Conservation (phyloP, 1,140 invertebrate genomes). For the Stenopsyche tienmushanensis region DNA sequence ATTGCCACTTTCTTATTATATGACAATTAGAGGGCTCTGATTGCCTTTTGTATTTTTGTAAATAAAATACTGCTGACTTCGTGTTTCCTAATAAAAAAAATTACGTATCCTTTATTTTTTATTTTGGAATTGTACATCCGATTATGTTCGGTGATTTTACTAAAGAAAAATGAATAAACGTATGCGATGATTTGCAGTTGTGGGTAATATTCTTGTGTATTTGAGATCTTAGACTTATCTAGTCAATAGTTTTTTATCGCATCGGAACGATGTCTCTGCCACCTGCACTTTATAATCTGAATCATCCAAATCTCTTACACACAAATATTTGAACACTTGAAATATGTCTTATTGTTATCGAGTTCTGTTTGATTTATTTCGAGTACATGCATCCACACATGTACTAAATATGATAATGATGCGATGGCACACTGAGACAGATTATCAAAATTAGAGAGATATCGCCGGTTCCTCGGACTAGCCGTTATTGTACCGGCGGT, state of each 20-base stretch:
- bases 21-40: constrained; percentile 35
- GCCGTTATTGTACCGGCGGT: constrained; percentile 22
- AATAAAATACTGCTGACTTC: constrained; percentile 41
- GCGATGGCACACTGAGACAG: neutral
- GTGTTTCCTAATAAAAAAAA: constrained; percentile 35
- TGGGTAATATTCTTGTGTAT: constrained; percentile 34
- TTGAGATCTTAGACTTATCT: constrained; percentile 39
- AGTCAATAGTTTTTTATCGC: constrained; percentile 38
- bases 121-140: constrained; percentile 11
- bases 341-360: constrained; percentile 8
- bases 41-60: constrained; percentile 43
- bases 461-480: constrained; percentile 21
- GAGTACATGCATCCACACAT: constrained; percentile 7
- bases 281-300: constrained; percentile 24
- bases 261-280: constrained; percentile 30
- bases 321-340: constrained; percentile 13
- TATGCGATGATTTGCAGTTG: constrained; percentile 24
- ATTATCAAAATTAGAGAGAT: constrained; percentile 15
- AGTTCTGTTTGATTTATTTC: neutral
- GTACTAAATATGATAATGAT: neutral
- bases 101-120: neutral
- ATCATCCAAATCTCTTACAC: constrained; percentile 16
- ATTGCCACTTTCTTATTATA: constrained; percentile 20
- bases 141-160: constrained; percentile 7
- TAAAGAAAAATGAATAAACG: constrained; percentile 1